Evolutionary conservation across 2,888 invertebrate genomes (phyloP), one percentile per base, ranked within the genome.

Genomic region (Xestia ashworthii): DNA sequence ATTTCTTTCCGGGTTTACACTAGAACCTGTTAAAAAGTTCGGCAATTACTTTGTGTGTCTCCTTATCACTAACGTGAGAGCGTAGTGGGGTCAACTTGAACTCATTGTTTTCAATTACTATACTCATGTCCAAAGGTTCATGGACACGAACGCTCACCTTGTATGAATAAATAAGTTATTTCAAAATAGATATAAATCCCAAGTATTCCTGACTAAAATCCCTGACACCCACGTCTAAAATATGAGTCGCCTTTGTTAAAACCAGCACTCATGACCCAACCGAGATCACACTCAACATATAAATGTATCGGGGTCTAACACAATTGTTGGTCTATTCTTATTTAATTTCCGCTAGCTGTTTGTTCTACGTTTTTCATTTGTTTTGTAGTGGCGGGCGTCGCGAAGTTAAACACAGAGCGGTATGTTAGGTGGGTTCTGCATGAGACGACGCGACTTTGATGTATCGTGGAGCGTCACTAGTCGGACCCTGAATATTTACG

Each of bases 401-500:
- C 72, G 77, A 85, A 86, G 83, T 85, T 88, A 85, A 85, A 89
- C 90, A 90, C 84, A 82, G 85, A 83, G 84, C 80, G 84, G 90
- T 89, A 90, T 89, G 88, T 85, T 80, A 74, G 85, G 87, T 88
- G 80, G 78, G 74, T 71, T 71, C 75, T 74, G 89, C 92, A 92
- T 92, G 91, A 91, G 92, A 91, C 91, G 91, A 92, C 91, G 86
- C 91, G 93, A 94, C 94, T 93, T 94, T 93, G 94, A 95, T 94
- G 94, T 94, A 94, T 94, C 92, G 93, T 90, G 91, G 90, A 92
- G 89, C 92, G 93, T 88, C 90, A 90, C 89, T 88, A 91, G 92
- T 91, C 89, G 93, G 93, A 93, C 93, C 93, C 93, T 94, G 95
- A 95, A 95, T 95, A 95, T 95, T 95, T 95, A 95, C 94, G 93